Evolutionary conservation across 2,888 invertebrate species (phyloP).

Genomic region (Exephanes ischioxanthus): DNA sequence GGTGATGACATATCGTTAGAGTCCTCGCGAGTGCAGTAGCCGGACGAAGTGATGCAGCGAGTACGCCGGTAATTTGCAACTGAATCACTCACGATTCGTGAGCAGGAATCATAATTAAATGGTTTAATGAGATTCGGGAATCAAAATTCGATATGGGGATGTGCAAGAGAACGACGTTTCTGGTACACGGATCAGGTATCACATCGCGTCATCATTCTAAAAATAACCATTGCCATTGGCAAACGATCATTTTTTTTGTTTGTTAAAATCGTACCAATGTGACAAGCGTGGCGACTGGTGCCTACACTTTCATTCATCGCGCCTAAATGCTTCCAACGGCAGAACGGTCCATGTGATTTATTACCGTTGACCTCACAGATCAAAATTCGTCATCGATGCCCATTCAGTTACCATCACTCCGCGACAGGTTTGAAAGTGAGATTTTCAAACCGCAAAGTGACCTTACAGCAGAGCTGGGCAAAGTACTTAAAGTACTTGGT

Average conservation of each 20-base stretch:
- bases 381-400: not conserved
- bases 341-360: not conserved
- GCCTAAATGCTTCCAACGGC: not conserved
- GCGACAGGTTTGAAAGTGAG: no score
- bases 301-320: not conserved
- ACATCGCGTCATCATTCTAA: not conserved
- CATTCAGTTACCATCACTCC: not conserved
- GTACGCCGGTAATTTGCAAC: slow-evolving; percentile 73
- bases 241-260: not conserved
- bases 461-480: no score
- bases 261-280: not conserved
- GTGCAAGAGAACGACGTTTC: not conserved
- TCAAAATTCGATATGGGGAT: slow-evolving; percentile 7
- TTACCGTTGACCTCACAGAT: not conserved
- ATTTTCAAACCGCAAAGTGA: no score
- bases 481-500: no score
- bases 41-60: slow-evolving; percentile 27
- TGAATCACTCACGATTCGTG: slow-evolving; percentile 66
- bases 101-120: slow-evolving; percentile 49
- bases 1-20: slow-evolving; percentile 74
- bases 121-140: slow-evolving; percentile 19
- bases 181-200: not conserved
- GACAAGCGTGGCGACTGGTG: not conserved
- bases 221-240: not conserved
- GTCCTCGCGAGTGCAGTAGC: slow-evolving; percentile 58